Base-by-base conservation (phyloP, 2,888 invertebrate genomes). In the Melanostoma mellinum region DNA sequence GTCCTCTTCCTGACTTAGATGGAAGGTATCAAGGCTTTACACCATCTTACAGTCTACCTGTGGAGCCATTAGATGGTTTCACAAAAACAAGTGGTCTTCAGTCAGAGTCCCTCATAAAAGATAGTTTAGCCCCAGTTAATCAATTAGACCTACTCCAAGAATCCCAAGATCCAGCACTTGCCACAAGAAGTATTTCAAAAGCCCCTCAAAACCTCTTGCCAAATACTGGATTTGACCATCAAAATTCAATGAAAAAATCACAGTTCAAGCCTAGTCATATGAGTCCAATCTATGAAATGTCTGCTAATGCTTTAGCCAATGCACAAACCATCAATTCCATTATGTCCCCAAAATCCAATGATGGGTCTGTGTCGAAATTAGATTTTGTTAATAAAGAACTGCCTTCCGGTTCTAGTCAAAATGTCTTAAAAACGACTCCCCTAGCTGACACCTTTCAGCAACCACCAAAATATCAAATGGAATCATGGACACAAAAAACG, bases 401-500 rank as follows among this genome's bases (percentile, higher is more conserved):
- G 38, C 46, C 42, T 56, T 53, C 35, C 20, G 36, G 69, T 53
- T 40, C 10, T 6, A 36, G 6, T 30, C 65, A 48, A 65, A 38
- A 60, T 75, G 74, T 52, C n/a, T 73, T 52, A 8, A 4, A 46
- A 6, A 10, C 46, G 52, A 2, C 63, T n/a, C 33, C 61, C 60
- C 33, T 68, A n/a, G 56, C 44, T 38, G 53, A 68, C 44, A 61
- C 68, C 46, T 40, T 74, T 71, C 65, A 74, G 36, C 58, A 20
- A 35, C 3, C 38, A 48, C 42, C 56, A 4, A 48, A 74, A 32
- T 48, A 36, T 33, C 33, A 69, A 55, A 32, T 61, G 44, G 69
- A 69, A 60, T 71, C 73, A 60, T 71, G 58, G 69, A 65, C 44
- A 38, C 36, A 73, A 67, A 30, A 32, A 48, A 78, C 50, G 55